A percentile compares a stretch with the other conserved stretches of the same genome.
phyloP scores from a whole-genome alignment of 2,888 invertebrate species.

The Nomada lathburiana region DNA sequence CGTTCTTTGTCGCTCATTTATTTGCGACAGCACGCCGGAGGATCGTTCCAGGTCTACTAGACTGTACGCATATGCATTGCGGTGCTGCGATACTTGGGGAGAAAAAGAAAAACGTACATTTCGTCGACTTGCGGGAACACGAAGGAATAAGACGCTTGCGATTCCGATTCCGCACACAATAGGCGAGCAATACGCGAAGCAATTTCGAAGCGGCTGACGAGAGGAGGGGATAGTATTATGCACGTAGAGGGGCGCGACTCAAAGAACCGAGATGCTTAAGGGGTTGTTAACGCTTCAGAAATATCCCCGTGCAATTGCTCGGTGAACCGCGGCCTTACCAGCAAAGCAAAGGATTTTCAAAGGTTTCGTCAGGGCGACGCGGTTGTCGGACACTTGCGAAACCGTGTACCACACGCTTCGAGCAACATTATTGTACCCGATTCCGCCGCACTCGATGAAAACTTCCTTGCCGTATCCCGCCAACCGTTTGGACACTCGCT shows the following conservation, averaged over 20 bases:
- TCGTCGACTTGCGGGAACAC: neutral
- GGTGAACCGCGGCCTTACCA: conserved; percentile 49
- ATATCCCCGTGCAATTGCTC: conserved; percentile 64
- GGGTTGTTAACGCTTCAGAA: conserved; percentile 56
- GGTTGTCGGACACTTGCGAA: conserved; percentile 41
- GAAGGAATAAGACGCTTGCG: neutral
- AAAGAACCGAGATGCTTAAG: conserved; percentile 27
- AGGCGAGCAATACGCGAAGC: conserved; percentile 22
- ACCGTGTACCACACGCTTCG: conserved; percentile 27
- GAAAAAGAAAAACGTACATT: too few species aligned
- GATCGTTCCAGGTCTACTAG: conserved; percentile 44
- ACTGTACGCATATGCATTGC: neutral
- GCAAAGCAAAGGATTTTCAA: conserved; percentile 54
- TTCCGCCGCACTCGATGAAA: too few species aligned
- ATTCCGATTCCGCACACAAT: conserved; percentile 13
- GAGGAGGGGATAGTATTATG: too few species aligned
- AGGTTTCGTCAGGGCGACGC: conserved; percentile 57
- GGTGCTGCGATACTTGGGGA: too few species aligned
- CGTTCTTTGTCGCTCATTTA: neutral
- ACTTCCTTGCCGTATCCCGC: too few species aligned
- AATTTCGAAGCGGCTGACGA: neutral
- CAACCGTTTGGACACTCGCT: too few species aligned
- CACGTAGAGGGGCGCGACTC: too few species aligned
- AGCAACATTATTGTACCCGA: conserved; percentile 14
- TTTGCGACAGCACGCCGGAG: conserved; percentile 10